These are phyloP conservation scores for Alauda arvensis DNA, from an alignment of 2,797 vertebrate genomes.

Conservation along the genomic window DNA sequence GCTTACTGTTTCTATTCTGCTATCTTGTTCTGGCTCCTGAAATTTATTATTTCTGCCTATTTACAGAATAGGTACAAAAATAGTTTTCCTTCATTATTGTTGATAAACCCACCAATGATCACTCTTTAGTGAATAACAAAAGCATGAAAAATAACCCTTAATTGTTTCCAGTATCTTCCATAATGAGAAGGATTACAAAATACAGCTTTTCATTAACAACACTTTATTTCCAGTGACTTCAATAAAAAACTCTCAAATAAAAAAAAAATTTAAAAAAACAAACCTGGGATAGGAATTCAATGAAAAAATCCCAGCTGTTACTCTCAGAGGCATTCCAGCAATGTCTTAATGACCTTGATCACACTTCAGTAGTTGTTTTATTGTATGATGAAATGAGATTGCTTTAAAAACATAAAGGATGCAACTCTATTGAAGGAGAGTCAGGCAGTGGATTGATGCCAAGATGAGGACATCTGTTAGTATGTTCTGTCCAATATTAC, in stretches of 20 bases:
- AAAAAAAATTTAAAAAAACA: neutral
- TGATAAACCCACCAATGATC: neutral
- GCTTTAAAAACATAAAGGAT: neutral
- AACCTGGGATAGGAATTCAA: neutral
- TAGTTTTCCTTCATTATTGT: neutral
- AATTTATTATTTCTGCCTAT: neutral
- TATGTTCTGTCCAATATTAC: neutral
- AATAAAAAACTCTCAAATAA: neutral
- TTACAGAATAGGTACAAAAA: neutral
- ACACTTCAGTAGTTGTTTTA: neutral
- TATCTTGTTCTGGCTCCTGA: neutral
- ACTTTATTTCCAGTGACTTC: neutral
- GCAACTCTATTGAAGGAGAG: neutral
- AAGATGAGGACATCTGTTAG: neutral
- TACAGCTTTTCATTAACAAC: accelerated
- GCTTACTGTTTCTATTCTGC: neutral
- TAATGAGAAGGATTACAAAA: neutral
- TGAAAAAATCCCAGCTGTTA: neutral
- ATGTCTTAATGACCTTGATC: neutral
- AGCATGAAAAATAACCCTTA: neutral
- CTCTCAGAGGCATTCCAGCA: neutral
- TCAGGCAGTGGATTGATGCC: neutral
- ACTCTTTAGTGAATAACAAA: neutral
- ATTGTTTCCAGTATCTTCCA: neutral
- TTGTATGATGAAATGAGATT: neutral